phyloP scores from a whole-genome alignment of 2,797 vertebrate genomes.

The Taenioides sp. region DNA sequence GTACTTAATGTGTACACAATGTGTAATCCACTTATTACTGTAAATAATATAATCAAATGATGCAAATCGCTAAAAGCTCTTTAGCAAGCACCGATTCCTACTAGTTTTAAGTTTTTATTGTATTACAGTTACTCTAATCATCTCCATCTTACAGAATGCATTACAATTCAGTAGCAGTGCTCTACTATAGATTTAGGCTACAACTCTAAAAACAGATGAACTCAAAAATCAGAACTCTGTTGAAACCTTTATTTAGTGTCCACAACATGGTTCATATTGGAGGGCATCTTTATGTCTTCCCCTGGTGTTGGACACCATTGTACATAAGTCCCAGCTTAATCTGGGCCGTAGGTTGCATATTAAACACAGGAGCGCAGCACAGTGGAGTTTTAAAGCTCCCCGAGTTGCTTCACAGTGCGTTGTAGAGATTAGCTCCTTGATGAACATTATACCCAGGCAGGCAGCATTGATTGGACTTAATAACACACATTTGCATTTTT shows the following conservation, averaged over 20 bases:
- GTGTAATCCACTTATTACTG: not conserved
- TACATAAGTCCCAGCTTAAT: conserved; percentile 17
- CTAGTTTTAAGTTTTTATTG: too few species aligned
- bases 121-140: not conserved
- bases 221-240: not conserved
- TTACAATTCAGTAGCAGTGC: too few species aligned
- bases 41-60: not conserved
- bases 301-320: not conserved
- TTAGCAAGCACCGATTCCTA: not conserved
- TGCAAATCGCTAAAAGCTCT: not conserved
- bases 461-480: conserved; percentile 51
- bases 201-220: not conserved
- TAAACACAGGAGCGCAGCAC: conserved; percentile 18
- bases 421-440: conserved; percentile 40
- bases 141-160: too few species aligned
- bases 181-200: too few species aligned
- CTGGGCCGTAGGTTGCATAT: not conserved
- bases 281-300: not conserved
- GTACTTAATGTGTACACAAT: not conserved
- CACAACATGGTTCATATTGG: not conserved
- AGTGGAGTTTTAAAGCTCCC: not conserved
- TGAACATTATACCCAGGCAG: conserved; percentile 40
- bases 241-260: not conserved
- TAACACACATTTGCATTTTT: conserved; percentile 56
- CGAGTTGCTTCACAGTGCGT: conserved; percentile 13